phyloP scores from a whole-genome alignment of 2,797 vertebrate genomes.

The Notolabrus celidotus region DNA sequence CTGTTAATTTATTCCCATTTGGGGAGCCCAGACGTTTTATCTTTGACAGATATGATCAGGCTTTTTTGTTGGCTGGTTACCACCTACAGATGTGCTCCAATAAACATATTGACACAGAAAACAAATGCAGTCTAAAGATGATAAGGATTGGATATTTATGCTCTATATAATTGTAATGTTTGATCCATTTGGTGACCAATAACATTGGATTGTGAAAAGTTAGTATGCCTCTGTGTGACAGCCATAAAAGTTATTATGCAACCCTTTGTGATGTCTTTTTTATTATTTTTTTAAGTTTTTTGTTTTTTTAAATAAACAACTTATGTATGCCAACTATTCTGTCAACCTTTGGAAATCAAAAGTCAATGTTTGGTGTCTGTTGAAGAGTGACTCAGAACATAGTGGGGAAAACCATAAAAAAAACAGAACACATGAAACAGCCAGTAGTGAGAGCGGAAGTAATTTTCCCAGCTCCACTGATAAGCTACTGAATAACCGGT shows the following conservation, averaged over 20 bases:
- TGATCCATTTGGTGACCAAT: not conserved
- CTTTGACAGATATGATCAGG: no score
- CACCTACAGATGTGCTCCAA: not conserved
- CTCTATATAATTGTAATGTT: not conserved
- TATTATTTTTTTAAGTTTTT: no score
- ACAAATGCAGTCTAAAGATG: not conserved
- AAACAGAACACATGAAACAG: not conserved
- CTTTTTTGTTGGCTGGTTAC: not conserved
- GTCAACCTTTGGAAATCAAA: not conserved
- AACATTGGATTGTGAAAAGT: not conserved
- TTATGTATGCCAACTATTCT: not conserved
- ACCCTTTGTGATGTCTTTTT: not conserved
- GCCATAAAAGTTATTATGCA: not conserved
- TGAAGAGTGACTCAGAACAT: not conserved
- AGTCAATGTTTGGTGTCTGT: not conserved
- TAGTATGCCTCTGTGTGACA: no score
- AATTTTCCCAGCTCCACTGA: not conserved
- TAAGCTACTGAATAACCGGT: constrained; percentile 13
- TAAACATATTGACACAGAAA: not conserved
- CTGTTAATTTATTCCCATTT: no score
- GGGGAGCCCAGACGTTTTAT: no score
- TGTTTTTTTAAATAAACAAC: not conserved
- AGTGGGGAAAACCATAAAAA: not conserved
- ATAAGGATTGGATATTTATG: not conserved
- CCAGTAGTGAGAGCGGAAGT: not conserved